phyloP scores from a whole-genome alignment of 2,797 vertebrate genomes.

The Macrochelys suwanniensis region DNA sequence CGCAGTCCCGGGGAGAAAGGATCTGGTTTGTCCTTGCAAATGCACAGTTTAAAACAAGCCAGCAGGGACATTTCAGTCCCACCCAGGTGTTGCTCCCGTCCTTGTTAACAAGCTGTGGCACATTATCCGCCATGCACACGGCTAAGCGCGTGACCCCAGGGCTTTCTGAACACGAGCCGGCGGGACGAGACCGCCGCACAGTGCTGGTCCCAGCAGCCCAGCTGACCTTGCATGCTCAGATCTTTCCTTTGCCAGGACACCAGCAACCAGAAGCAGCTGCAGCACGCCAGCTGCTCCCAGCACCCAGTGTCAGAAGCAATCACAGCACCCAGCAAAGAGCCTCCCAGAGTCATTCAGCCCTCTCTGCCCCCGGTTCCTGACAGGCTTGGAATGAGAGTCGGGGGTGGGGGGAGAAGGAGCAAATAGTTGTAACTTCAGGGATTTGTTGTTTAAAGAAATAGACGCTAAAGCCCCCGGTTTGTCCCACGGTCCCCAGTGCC shows the following conservation, averaged over 20 bases:
- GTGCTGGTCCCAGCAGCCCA: background rate
- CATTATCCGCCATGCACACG: background rate
- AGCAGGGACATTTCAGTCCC: background rate
- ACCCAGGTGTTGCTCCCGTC: background rate
- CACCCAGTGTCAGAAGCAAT: background rate
- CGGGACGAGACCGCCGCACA: background rate
- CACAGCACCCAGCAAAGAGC: background rate
- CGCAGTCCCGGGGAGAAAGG: background rate
- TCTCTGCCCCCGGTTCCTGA: background rate
- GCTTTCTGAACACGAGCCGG: background rate
- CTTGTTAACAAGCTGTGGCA: background rate
- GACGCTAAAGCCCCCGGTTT: background rate
- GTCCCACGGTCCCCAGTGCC: fast-evolving
- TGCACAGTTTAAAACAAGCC: background rate
- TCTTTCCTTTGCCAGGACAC: background rate
- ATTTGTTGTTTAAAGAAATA: background rate
- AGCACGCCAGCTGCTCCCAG: background rate
- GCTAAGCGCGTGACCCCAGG: background rate
- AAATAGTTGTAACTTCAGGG: background rate
- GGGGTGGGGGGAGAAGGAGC: background rate
- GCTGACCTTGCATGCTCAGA: background rate
- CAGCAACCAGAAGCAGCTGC: background rate
- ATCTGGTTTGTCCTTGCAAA: background rate
- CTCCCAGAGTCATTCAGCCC: too few relatives aligned
- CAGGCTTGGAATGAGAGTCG: background rate